A percentile compares a stretch with the other conserved stretches of the same genome.
Conservation (phyloP, 2,113 vertebrate genomes). For the Pagrus major region DNA sequence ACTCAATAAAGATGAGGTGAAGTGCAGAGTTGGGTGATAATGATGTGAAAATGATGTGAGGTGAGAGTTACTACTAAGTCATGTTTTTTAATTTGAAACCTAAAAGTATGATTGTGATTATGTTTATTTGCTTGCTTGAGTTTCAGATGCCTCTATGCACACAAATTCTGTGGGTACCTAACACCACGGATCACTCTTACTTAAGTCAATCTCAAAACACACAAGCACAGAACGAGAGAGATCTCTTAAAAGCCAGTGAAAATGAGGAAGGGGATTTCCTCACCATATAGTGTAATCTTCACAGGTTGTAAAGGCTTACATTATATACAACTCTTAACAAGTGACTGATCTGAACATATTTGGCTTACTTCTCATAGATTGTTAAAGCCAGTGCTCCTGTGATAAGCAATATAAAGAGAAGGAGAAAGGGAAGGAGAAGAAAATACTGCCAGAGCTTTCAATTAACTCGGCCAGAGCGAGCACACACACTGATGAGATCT, state of each 20-base stretch:
- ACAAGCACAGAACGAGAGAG: constrained; percentile 29
- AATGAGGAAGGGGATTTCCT: constrained; percentile 11
- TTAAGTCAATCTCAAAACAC: constrained; percentile 17
- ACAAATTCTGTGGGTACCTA: neutral
- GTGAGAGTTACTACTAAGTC: neutral
- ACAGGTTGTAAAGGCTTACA: constrained; percentile 1
- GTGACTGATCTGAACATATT: constrained; percentile 14
- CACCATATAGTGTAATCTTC: constrained; percentile 9
- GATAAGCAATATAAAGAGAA: constrained; percentile 34
- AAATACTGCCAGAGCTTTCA: constrained; percentile 15
- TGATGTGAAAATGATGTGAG: neutral
- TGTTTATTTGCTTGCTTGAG: neutral
- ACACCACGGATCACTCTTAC: neutral
- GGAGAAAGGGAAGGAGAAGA: neutral
- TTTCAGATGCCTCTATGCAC: constrained; percentile 2
- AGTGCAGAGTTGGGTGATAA: neutral
- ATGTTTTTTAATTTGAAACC: neutral
- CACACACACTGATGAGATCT: constrained; percentile 23
- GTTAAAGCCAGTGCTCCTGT: constrained; percentile 8
- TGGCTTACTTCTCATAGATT: neutral
- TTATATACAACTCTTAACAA: constrained; percentile 10
- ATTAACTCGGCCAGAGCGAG: constrained; percentile 31
- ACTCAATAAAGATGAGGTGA: neutral
- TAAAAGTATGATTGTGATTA: neutral
- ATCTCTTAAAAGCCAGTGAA: constrained; percentile 12